Percentiles rank a stretch among this genome's conserved stretches.
phyloP scores from a whole-genome alignment of 2,797 vertebrate genomes.

The Ptychadena robeensis region DNA sequence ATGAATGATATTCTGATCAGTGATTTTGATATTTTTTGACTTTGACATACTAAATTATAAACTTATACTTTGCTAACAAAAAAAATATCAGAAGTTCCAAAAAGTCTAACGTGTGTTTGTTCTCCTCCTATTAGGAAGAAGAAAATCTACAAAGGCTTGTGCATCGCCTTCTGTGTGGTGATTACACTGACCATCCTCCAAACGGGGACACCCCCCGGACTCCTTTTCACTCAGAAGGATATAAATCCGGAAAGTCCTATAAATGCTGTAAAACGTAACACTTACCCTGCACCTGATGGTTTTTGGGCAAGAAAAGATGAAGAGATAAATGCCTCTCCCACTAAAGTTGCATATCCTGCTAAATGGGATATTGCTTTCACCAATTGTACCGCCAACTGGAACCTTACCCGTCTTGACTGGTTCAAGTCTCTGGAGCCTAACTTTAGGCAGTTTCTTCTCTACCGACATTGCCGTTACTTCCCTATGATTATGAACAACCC shows the following conservation, averaged over 20 bases:
- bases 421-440: slow-evolving; percentile 82
- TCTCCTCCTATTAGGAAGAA: slow-evolving; percentile 77
- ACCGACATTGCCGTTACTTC: slow-evolving; percentile 92
- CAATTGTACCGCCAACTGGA: slow-evolving; percentile 88
- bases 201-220: slow-evolving; percentile 74
- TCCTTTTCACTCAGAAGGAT: slow-evolving; percentile 77
- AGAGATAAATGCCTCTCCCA: fast-evolving
- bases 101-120: too few relatives aligned
- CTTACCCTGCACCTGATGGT: slow-evolving; percentile 32
- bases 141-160: slow-evolving; percentile 82
- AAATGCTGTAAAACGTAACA: slow-evolving; percentile 66
- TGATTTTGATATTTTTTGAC: too few relatives aligned
- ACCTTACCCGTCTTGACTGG: slow-evolving; percentile 83
- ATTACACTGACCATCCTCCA: slow-evolving; percentile 84
- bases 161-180: slow-evolving; percentile 82
- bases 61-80: too few relatives aligned
- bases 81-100: too few relatives aligned
- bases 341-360: slow-evolving; percentile 49
- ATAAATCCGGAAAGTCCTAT: slow-evolving; percentile 64
- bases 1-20: too few relatives aligned
- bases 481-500: slow-evolving; percentile 92
- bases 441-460: slow-evolving; percentile 90
- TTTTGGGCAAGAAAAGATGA: slow-evolving; percentile 83
- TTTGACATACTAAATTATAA: too few relatives aligned
- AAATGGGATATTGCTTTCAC: slow-evolving; percentile 84